These are phyloP conservation scores for Cryptoleucopteryx plumbea DNA, from an alignment of 2,113 vertebrate species.

Conservation along the genomic window DNA sequence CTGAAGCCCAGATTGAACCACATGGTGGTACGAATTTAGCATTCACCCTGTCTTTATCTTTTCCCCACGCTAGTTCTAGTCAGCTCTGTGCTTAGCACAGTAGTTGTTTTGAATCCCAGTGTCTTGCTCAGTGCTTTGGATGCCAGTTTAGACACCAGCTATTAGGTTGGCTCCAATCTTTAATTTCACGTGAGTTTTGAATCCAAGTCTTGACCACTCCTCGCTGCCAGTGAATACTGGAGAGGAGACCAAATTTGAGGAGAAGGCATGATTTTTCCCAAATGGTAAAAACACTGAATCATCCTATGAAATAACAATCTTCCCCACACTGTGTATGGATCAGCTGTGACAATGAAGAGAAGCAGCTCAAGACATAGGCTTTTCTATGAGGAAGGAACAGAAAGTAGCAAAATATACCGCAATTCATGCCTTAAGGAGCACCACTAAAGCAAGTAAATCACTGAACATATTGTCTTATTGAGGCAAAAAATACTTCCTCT, in stretches of 20 bases:
- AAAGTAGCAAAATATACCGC: not conserved
- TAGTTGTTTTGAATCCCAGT: accelerated
- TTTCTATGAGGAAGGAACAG: not conserved
- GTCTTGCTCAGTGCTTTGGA: not conserved
- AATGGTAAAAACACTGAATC: not conserved
- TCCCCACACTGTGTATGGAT: not conserved
- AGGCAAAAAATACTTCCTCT: slow-evolving; percentile 35
- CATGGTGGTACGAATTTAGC: not conserved
- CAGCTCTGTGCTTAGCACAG: not conserved
- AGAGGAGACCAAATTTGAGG: not conserved
- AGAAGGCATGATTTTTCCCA: not conserved
- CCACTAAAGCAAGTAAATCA: not conserved
- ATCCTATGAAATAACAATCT: not conserved
- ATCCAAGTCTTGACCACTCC: not conserved
- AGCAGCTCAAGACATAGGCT: not conserved
- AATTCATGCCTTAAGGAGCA: not conserved
- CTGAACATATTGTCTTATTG: not conserved
- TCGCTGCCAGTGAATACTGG: not conserved
- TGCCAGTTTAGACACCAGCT: not conserved
- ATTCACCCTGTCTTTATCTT: not conserved
- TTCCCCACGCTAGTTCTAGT: not conserved
- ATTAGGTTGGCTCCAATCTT: not conserved
- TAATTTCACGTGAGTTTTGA: not conserved
- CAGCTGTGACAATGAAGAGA: not conserved
- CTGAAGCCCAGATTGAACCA: not conserved